phyloP scores from a whole-genome alignment of 2,797 vertebrate genomes.

The Gila robusta region DNA sequence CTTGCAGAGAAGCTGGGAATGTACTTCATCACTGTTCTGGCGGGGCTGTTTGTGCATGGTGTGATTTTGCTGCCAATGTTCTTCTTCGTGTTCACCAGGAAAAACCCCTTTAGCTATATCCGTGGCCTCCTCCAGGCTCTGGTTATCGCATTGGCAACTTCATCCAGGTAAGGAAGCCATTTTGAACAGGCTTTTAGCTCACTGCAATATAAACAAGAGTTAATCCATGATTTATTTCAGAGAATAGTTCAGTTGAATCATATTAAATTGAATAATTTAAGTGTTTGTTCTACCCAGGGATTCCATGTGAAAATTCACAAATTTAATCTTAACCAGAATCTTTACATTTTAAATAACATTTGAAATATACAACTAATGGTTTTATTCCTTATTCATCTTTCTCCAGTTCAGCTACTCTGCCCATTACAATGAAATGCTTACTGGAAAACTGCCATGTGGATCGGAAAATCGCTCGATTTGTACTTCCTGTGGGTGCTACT shows the following conservation, averaged over 20 bases:
- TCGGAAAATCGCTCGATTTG: constrained; percentile 86
- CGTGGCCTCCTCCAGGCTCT: constrained; percentile 88
- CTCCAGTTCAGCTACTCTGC: constrained; percentile 86
- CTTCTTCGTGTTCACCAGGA: constrained; percentile 83
- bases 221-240: too few relatives aligned
- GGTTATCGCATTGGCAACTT: constrained; percentile 89
- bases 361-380: not conserved
- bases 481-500: constrained; percentile 89
- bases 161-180: constrained; percentile 82
- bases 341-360: not conserved
- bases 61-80: constrained; percentile 84
- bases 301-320: not conserved
- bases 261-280: not conserved
- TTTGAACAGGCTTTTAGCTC: not conserved
- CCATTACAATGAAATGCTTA: constrained; percentile 93
- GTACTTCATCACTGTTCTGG: constrained; percentile 86
- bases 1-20: constrained; percentile 88
- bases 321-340: not conserved
- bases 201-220: not conserved
- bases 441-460: constrained; percentile 89
- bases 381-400: not conserved
- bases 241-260: not conserved
- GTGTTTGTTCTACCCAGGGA: not conserved
- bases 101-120: constrained; percentile 87
- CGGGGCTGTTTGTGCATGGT: constrained; percentile 84